Evolutionary conservation across 2,113 vertebrate genomes (phyloP).

Genomic region (Thinocorus orbignyianus): DNA sequence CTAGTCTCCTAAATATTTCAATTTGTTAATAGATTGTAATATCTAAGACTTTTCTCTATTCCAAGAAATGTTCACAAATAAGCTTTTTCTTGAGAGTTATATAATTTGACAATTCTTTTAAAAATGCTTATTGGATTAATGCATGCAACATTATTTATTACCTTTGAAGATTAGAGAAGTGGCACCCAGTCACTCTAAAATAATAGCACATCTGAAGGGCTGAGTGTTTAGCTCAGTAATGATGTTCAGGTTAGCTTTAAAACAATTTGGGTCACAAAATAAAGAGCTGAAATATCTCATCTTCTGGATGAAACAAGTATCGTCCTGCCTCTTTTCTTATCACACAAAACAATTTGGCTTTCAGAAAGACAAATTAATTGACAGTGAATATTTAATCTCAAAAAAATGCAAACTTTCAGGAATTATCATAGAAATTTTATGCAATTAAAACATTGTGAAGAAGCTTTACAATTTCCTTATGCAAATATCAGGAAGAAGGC

Average conservation of each 20-base stretch:
- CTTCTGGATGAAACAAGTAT: not conserved
- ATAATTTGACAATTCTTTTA: not conserved
- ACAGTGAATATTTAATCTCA: not conserved
- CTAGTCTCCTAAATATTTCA: not conserved
- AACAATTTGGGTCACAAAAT: not conserved
- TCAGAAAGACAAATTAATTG: not conserved
- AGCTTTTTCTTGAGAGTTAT: not conserved
- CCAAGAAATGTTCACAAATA: not conserved
- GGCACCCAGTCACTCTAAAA: not conserved
- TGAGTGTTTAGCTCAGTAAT: not conserved
- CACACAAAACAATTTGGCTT: not conserved
- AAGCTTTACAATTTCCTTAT: not conserved
- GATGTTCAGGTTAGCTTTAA: not conserved
- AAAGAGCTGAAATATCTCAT: not conserved
- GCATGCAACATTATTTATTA: not conserved
- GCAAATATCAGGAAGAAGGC: not conserved
- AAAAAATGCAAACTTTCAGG: not conserved
- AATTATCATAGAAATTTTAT: not conserved
- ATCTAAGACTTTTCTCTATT: not conserved
- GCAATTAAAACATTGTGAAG: not conserved
- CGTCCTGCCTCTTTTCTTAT: not conserved
- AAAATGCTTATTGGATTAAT: not conserved
- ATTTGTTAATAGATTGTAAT: not conserved
- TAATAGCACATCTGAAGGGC: not conserved
- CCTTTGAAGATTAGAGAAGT: not conserved